These are phyloP conservation scores for Ochotona princeps DNA, from an alignment of 2,113 vertebrate genomes.

Conservation along the genomic window DNA sequence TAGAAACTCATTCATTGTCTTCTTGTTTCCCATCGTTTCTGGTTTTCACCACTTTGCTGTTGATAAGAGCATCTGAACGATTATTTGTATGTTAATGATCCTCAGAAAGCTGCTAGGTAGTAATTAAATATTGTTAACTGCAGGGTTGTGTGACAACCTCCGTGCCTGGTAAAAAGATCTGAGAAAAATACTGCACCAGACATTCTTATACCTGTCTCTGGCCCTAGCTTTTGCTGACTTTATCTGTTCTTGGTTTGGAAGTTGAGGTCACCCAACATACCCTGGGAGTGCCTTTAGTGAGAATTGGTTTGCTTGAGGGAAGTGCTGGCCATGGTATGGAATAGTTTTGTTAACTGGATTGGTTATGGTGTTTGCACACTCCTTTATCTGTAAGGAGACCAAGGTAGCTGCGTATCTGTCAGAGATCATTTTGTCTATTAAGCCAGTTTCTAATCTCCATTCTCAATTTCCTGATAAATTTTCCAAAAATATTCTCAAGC, in stretches of 20 bases:
- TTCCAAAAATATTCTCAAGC: background rate
- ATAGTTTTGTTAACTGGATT: slow-evolving; percentile 50
- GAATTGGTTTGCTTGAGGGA: background rate
- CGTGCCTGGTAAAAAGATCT: slow-evolving; percentile 28
- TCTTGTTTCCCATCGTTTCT: slow-evolving; percentile 59
- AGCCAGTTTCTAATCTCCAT: background rate
- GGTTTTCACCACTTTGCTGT: slow-evolving; percentile 50
- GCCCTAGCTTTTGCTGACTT: slow-evolving; percentile 14
- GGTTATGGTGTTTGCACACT: background rate
- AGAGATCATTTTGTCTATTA: slow-evolving; percentile 3
- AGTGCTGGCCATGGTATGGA: background rate
- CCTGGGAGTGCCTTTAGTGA: background rate
- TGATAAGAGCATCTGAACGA: slow-evolving; percentile 49
- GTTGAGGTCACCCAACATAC: background rate
- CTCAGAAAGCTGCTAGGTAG: slow-evolving; percentile 45
- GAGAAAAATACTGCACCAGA: slow-evolving; percentile 33
- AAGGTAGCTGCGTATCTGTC: background rate
- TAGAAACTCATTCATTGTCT: slow-evolving; percentile 63
- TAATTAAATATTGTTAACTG: slow-evolving; percentile 75
- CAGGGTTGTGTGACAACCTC: slow-evolving; percentile 47
- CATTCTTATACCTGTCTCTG: slow-evolving; percentile 34
- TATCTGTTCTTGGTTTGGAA: slow-evolving; percentile 29
- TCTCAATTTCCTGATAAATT: slow-evolving; percentile 47
- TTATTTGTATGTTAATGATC: slow-evolving; percentile 68
- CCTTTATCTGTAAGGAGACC: background rate